A percentile compares a stretch with the other conserved stretches of the same genome.
phyloP scores from a whole-genome alignment of 2,797 vertebrate species.

The Mormyrus hasselquistii region DNA sequence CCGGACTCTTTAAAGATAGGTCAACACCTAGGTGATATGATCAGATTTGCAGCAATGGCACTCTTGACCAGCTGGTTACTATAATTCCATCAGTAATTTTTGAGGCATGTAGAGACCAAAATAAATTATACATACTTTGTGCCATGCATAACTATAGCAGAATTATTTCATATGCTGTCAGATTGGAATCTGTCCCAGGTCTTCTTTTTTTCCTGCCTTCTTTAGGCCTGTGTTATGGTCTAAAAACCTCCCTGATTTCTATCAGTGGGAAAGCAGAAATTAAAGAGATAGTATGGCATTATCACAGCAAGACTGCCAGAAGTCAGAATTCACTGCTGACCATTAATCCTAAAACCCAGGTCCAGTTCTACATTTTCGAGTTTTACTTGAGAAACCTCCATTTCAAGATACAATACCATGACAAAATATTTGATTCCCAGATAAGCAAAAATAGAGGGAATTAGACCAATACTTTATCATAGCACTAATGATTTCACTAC shows the following conservation, averaged over 20 bases:
- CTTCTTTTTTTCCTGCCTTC: neutral
- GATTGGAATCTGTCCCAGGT: neutral
- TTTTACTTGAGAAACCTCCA: neutral
- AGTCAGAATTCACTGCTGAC: too few relatives aligned
- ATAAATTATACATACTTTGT: neutral
- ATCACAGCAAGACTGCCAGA: neutral
- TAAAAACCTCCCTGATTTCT: neutral
- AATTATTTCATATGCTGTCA: neutral
- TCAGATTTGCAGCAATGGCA: neutral
- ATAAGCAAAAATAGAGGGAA: neutral
- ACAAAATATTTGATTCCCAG: neutral
- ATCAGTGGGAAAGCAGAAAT: neutral
- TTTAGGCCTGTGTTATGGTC: neutral
- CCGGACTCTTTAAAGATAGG: neutral
- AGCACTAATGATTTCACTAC: neutral
- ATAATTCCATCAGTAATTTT: neutral
- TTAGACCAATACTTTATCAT: neutral
- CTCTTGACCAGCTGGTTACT: neutral
- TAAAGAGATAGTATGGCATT: neutral
- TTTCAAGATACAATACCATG: neutral
- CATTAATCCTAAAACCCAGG: neutral
- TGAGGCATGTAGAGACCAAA: neutral
- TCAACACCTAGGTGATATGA: neutral
- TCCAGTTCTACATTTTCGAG: too few relatives aligned
- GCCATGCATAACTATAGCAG: neutral